Base-by-base conservation (phyloP, 2,113 vertebrate species). In the Psettodes erumei region DNA sequence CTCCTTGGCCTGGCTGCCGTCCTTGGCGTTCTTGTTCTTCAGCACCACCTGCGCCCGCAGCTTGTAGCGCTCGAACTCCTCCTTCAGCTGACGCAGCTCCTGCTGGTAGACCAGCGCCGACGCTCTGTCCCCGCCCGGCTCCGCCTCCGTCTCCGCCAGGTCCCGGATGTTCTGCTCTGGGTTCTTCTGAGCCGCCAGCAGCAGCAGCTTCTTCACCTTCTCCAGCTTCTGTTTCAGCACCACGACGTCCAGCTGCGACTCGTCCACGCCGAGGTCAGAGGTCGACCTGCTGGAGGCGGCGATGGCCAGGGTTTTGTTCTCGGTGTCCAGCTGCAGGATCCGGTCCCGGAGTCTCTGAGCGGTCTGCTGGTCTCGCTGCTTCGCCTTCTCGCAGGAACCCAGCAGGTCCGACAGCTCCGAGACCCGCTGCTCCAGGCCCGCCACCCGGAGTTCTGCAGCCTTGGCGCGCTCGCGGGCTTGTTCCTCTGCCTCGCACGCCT, bases 61-160 rank as follows among this genome's bases (percentile, higher is more conserved):
- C 92, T 99, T 99, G 92, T 98, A 98, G 50, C 96, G 94, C 59
- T 99, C 97, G 16, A 98, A 98, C 89, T 99, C 97, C 0, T 98
- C 98, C 83, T 93, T 96, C 38, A 99, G 89, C 90, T 96, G 96
- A 73, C 94, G 92, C 69, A 99, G 95, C 90, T 98, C 98, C 88
- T 96, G 96, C 73, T 97, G 96, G 43, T 95, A 95, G 35, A 92
- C 93, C 1, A 94, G 71, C 0, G 42, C 91, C 0, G 94, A 90
- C 10, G 92, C 92, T 28, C 91, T 94, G 84, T 97, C 96, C 0
- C 91, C 91, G 47, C 61, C 16, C 4, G 8, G 0, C 86, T 85
- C 56, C 0, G 4, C 53, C 84, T 95, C 92, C 0, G 75, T 18
- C 38, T 93, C 86, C 0, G 48, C 83, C 40, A 93, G 79, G 62